phyloP scores from a whole-genome alignment of 2,113 vertebrate species.

The Myotis lucifugus region DNA sequence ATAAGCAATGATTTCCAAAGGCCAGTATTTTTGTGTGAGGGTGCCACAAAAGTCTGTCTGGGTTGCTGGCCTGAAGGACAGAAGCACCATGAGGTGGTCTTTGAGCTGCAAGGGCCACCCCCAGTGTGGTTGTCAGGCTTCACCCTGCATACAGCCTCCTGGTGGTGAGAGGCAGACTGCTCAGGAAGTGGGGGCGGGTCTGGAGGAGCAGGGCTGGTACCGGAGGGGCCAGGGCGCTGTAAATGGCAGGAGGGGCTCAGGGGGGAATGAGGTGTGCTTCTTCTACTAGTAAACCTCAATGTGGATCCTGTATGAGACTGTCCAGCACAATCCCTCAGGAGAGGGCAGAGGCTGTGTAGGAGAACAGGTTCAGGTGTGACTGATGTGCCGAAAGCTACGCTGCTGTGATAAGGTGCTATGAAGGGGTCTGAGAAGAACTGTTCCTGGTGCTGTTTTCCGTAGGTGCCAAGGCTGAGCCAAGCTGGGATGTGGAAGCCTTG shows the following conservation, averaged over 20 bases:
- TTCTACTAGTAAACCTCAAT: not conserved
- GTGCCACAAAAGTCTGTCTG: not conserved
- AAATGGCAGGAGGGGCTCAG: no score
- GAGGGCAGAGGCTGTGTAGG: not conserved
- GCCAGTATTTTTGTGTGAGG: not conserved
- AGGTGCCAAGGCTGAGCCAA: not conserved
- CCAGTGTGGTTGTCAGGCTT: not conserved
- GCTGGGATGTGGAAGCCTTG: not conserved
- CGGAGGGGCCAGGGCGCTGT: fast-evolving
- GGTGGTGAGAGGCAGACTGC: not conserved
- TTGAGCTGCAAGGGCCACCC: not conserved
- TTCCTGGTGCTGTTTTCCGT: not conserved
- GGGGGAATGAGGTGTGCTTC: not conserved
- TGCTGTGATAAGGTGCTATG: not conserved
- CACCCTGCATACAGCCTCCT: not conserved
- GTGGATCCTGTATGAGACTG: not conserved
- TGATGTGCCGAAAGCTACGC: not conserved
- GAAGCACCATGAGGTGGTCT: not conserved
- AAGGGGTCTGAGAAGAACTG: not conserved
- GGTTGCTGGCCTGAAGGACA: not conserved
- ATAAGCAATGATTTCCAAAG: not conserved
- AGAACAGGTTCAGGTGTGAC: not conserved
- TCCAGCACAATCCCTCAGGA: not conserved
- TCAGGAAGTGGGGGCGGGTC: not conserved
- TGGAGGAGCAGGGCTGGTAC: not conserved